Evolutionary conservation across 2,113 vertebrate species (phyloP), one percentile per base, ranked within the genome.

Genomic region (Datnioides undecimradiatus): DNA sequence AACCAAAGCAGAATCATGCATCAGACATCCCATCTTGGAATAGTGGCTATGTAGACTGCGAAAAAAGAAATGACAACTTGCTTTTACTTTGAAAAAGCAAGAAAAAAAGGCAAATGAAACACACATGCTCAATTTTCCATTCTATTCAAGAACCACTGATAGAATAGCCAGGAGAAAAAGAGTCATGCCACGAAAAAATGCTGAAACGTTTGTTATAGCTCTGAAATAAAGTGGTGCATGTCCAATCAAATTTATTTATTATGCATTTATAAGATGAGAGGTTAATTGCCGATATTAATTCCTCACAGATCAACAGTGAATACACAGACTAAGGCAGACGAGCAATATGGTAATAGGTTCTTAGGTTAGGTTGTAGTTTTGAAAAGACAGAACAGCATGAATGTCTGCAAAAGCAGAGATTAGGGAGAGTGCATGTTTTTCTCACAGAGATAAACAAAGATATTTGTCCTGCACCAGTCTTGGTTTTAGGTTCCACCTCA

Each of bases 51-150:
- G 46, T 58, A 67, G 70, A 77, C 71, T 73, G 51, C 82, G 57
- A 82, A 48, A 81, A 84, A 82, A 71, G 13, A 87, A 74, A 76
- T 48, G 58, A 82, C 64, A 81, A 80, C 79, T 82, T 79, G 68
- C 63, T 88, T 72, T 79, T 63, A 73, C 70, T 75, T 73, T 68
- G 43, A 49, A 17, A 62, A 67, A 75, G 40, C n/a, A 36, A 25
- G 25, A 59, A 49, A 46, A 13, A 19, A 60, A 72, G 57, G 21
- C 23, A 90, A 92, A 91, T 87, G 65, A 88, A 82, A 90, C 64
- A 71, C 92, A 88, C 86, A 89, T 91, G 87, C 76, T 80, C 51
- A 34, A 40, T 84, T 87, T 91, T 90, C 84, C 87, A 79, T 68
- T 64, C 34, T 29, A 54, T 74, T 62, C 65, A 45, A 34, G 64